Evolutionary conservation across 2,797 vertebrate genomes (phyloP), one percentile per base, ranked within the genome.

Genomic region (Poecilia picta): DNA sequence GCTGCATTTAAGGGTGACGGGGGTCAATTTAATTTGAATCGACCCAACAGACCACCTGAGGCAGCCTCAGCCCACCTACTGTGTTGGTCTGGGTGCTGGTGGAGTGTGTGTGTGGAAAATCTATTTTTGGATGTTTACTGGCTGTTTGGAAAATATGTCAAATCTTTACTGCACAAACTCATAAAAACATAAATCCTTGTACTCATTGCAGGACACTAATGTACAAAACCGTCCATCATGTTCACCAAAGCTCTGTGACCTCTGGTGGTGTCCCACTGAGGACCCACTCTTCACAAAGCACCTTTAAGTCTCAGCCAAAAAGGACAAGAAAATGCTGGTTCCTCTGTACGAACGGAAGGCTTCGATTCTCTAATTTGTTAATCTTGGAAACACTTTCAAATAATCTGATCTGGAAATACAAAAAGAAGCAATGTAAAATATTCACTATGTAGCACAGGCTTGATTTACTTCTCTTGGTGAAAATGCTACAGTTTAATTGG

Each of bases 1-100:
- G 82, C 81, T 90, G 85, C 81, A 80, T 90, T 92, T 72, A 86
- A 83, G 77, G 75, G 77, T 72, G 76, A 82, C 77, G 76, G 77
- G 77, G 88, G 90, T 89, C 89, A 92, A 92, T 90, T 92, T 88
- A 79, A 94, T 91, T 94, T 90, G 87, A 92, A 91, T 89, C 89
- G 77, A 81, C 89, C 77, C 77, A 87, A 90, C 76, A n/a, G 85
- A 89, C 87, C 89, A 91, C 83, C 81, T 74, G 82, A 87, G 87
- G 89, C 91, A 75, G 66, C 79, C 49, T 46, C 36, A 13, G 81
- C 82, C 85, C 88, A 87, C 90, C 84, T 88, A 87, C 79, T 5
- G 78, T 6, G 87, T 47, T 36, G 51, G 74, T 53, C 57, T 12
- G 53, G 16, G 23, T 36, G 43, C 45, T 25, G 80, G 59, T 75